Percentiles rank a stretch among this genome's conserved stretches.
These are phyloP conservation scores for Luehdorfia chinensis DNA, from an alignment of 1,140 invertebrate species.

Conservation along the genomic window DNA sequence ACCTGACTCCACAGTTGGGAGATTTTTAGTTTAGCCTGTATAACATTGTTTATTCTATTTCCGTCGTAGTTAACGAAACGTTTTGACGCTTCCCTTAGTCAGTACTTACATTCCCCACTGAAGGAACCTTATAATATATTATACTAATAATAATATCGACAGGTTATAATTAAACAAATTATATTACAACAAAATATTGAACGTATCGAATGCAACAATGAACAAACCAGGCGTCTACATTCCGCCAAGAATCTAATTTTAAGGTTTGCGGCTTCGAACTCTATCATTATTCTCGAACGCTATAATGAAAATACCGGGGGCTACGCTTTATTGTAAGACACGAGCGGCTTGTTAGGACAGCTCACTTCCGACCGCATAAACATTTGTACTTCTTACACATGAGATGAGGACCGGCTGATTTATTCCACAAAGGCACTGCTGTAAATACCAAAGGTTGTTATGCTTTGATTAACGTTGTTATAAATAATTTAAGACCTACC, in stretches of 20 bases:
- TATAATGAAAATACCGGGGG: neutral
- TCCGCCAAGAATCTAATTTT: neutral
- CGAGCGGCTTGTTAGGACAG: slow-evolving; percentile 5
- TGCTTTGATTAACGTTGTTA: slow-evolving; percentile 12
- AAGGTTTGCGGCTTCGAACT: neutral
- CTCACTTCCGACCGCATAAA: neutral
- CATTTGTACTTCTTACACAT: slow-evolving; percentile 7
- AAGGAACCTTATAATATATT: no score
- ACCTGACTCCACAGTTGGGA: no score
- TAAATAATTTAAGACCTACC: slow-evolving; percentile 9
- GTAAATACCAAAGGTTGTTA: neutral
- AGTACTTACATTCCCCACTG: no score
- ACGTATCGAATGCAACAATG: no score
- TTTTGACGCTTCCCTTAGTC: no score
- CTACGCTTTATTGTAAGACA: neutral
- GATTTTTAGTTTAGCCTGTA: no score
- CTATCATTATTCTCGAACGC: neutral
- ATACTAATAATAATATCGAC: no score
- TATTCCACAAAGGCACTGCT: neutral
- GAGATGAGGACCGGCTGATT: slow-evolving; percentile 5
- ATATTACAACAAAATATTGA: no score
- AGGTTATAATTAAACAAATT: no score
- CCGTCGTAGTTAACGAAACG: no score
- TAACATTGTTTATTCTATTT: no score
- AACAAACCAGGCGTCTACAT: no score